Percentiles rank a stretch among this genome's conserved stretches.
These are phyloP conservation scores for Acrocera orbiculus DNA, from an alignment of 2,888 invertebrate genomes.

Conservation along the genomic window DNA sequence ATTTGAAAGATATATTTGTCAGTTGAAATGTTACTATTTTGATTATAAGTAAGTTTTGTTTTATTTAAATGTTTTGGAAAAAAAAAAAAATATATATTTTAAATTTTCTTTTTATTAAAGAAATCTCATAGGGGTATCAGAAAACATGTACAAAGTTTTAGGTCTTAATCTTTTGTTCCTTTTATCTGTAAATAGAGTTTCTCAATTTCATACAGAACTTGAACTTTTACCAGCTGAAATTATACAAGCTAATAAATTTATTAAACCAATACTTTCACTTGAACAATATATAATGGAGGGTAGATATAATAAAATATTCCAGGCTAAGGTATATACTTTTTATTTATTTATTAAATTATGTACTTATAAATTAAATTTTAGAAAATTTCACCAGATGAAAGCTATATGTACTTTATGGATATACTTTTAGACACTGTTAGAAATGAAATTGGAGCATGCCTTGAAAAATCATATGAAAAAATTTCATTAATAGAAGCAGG, in stretches of 20 bases:
- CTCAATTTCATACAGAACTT: slow-evolving; percentile 95
- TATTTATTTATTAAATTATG: background rate
- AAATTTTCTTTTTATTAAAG: slow-evolving; percentile 32
- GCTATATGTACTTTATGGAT: slow-evolving; percentile 93
- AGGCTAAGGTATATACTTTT: slow-evolving; percentile 46
- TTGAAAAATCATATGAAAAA: slow-evolving; percentile 90
- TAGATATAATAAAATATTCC: slow-evolving; percentile 92
- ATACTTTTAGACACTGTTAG: slow-evolving; percentile 88
- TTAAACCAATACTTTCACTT: slow-evolving; percentile 82
- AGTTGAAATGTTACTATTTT: slow-evolving; percentile 92
- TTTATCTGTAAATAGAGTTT: slow-evolving; percentile 87
- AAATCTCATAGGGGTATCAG: slow-evolving; percentile 70
- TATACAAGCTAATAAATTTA: slow-evolving; percentile 83
- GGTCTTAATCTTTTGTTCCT: slow-evolving; percentile 88
- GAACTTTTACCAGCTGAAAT: slow-evolving; percentile 83
- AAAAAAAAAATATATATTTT: background rate
- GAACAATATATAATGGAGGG: slow-evolving; percentile 99
- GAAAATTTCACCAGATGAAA: slow-evolving; percentile 89
- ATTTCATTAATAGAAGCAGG: slow-evolving; percentile 76
- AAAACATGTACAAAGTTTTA: slow-evolving; percentile 84
- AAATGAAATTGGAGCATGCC: slow-evolving; percentile 89
- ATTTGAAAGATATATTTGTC: slow-evolving; percentile 94
- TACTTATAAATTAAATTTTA: slow-evolving; percentile 26
- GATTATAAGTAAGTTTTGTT: slow-evolving; percentile 55
- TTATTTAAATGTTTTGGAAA: background rate